phyloP scores from a whole-genome alignment of 2,113 vertebrate genomes.

The Chaetops frenatus region DNA sequence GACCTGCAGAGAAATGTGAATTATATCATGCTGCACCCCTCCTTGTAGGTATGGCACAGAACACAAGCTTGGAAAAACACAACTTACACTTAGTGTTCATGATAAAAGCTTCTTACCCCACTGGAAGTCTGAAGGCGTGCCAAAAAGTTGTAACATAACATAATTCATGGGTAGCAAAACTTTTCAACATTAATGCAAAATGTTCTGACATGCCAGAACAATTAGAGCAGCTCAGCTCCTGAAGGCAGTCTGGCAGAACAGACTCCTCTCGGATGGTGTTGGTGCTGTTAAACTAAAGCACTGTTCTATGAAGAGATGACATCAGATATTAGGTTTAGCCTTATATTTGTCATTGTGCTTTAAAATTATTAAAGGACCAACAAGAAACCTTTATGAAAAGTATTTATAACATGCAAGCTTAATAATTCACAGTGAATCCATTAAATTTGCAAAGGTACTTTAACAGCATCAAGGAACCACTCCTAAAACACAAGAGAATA shows the following conservation, averaged over 20 bases:
- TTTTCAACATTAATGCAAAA: constrained; percentile 4
- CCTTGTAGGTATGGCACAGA: neutral
- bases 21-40: no score
- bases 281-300: neutral
- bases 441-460: neutral
- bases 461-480: neutral
- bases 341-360: constrained; percentile 43
- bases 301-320: constrained; percentile 11
- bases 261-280: constrained; percentile 1
- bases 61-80: neutral
- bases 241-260: neutral
- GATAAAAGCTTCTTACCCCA: neutral
- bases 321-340: constrained; percentile 20
- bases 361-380: constrained; percentile 22
- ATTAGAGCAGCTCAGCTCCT: constrained; percentile 24
- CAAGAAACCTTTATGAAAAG: constrained; percentile 22
- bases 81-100: neutral
- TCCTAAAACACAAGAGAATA: neutral
- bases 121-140: neutral
- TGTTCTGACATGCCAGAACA: constrained; percentile 3
- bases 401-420: neutral
- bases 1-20: neutral
- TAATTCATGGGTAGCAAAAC: neutral
- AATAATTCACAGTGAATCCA: constrained; percentile 31
- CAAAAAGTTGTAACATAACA: neutral